Evolutionary conservation across 1,140 invertebrate species (phyloP), one percentile per base, ranked within the genome.

Genomic region (Drosophila nebulosa): DNA sequence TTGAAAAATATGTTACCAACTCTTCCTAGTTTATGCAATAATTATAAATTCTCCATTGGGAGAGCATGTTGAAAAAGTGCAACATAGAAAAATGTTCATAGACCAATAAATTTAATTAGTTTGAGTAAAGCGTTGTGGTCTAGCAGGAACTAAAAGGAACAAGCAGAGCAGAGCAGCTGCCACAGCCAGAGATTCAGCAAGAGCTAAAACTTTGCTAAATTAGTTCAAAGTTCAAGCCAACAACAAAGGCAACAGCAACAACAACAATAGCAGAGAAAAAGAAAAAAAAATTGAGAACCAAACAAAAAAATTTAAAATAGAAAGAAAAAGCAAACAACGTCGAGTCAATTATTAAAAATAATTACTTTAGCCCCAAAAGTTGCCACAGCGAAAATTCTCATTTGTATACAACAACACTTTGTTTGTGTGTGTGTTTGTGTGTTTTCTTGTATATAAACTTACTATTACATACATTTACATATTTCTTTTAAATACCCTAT

Each of bases 331-430:
- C 30, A 32, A 32, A 76, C 64, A 76, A 64, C 60, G 35, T 24
- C 83, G 65, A 86, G 83, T 86, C 81, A 86, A 86, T 86, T 86
- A 86, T 86, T 86, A 86, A 86, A 86, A 88, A 86, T 86, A 86
- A 86, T 86, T 86, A 86, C 81, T 86, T 86, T 88, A 71, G 81
- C 78, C 78, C 78, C 32, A 69, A 55, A 69, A 81, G 74, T 86
- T 86, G 59, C 61, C 65, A 53, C 65, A 73, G 62, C 57, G 14
- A 61, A 71, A 64, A 67, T 63, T 66, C 36, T 55, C 74, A 69
- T 77, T 67, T 69, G 78, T 76, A 46, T 72, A 74, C 57, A 60
- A 74, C 57, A 60, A 62, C 27, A 64, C 67, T 64, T 77, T 73
- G 56, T 57, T 57, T 57, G 26, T 52, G n/a, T n/a, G n/a, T n/a